Base-by-base conservation (phyloP, 2,888 invertebrate species). In the Digitonthophagus gazella region DNA sequence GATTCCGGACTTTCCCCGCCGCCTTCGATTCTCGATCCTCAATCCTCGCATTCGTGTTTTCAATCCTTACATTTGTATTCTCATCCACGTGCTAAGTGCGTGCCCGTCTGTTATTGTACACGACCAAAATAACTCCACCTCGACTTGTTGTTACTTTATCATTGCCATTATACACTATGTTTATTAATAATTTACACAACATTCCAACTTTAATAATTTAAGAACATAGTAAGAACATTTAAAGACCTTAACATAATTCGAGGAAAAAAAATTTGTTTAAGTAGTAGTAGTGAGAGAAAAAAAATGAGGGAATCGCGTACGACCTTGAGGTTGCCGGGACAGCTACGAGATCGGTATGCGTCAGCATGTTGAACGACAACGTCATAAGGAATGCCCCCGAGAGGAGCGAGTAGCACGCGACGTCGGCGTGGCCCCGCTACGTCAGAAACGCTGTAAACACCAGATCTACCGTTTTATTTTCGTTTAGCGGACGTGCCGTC, bases 381-480 rank as follows among this genome's bases (percentile, higher is more conserved):
- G 20, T 18, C 61, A n/a, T 5, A 61, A 18, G 18, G 61, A 18
- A 20, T 61, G 61, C 18, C 18, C 19, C 61, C n/a, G n/a, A 61
- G 57, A 16, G n/a, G 6, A 19, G 19, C 6, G 61, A 61, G 57
- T 58, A 54, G 65, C 68, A 68, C 68, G 68, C 68, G 57, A 54
- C 18, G 68, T n/a, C 65, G 58, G 68, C 68, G 65, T 68, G 68
- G 61, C 65, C 68, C 61, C 65, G 61, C 68, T 65, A 65, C 68
- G 68, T 68, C 65, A 68, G 28, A 44, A 44, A 44, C 28, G 28
- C 11, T 44, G 28, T 44, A 44, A 44, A 44, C 28, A 44, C 28
- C 28, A 5, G 28, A 44, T 3, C 28, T 44, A 44, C 28, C 28
- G 28, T 44, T 44, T 44, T 44, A 44, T 44, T 44, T 44, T 44